Percentiles rank a stretch among this genome's conserved stretches.
These are phyloP conservation scores for Phoebastria nigripes DNA, from an alignment of 2,797 vertebrate genomes.

Conservation along the genomic window DNA sequence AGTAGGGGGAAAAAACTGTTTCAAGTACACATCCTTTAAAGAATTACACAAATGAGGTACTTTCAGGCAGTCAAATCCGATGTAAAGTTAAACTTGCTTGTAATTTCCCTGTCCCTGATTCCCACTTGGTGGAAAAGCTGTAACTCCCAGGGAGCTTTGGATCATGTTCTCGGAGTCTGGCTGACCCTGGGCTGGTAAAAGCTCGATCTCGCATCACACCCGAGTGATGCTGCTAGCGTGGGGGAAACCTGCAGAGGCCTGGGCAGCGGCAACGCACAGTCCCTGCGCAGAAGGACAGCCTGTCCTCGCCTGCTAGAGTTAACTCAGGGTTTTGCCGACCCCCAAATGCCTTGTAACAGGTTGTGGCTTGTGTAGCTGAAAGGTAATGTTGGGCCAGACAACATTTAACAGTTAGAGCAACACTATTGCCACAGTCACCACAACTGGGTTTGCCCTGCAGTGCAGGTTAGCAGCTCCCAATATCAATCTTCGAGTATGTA, in stretches of 20 bases:
- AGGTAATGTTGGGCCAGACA: background rate
- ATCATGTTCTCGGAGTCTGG: background rate
- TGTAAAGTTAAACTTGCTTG: background rate
- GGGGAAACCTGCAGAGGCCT: background rate
- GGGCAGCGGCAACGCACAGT: fast-evolving
- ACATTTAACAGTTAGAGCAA: background rate
- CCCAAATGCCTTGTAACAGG: background rate
- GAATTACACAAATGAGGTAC: background rate
- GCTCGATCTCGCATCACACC: fast-evolving
- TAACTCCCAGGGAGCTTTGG: background rate
- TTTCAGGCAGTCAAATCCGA: background rate
- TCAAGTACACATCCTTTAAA: background rate
- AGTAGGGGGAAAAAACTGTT: background rate
- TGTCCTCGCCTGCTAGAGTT: background rate
- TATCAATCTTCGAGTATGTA: background rate
- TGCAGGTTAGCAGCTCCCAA: background rate
- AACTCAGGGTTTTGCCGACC: background rate
- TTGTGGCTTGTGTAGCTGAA: background rate
- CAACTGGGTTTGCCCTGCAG: background rate
- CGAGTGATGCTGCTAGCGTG: fast-evolving
- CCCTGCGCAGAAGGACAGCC: background rate
- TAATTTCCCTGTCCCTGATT: background rate
- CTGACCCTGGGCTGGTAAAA: background rate
- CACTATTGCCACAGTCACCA: background rate
- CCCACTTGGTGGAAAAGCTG: background rate